These are phyloP conservation scores for Hyposmocoma kahamanoa DNA, from an alignment of 1,140 invertebrate genomes.

Conservation along the genomic window DNA sequence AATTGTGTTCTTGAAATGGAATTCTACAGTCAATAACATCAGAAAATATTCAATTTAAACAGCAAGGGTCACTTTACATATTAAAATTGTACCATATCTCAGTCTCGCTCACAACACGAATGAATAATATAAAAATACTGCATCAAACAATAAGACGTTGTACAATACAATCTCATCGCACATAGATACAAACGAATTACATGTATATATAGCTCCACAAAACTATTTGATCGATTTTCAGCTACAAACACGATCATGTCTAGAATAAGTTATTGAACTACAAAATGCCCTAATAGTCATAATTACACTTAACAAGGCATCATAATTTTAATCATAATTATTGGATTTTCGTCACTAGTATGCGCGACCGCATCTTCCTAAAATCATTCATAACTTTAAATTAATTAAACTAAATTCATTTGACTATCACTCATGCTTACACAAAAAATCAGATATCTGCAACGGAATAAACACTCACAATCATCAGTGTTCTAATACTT, in stretches of 20 bases:
- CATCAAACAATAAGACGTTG: slow-evolving; percentile 47
- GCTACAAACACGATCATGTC: slow-evolving; percentile 56
- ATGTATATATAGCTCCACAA: slow-evolving; percentile 39
- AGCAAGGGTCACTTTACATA: slow-evolving; percentile 44
- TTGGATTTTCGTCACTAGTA: slow-evolving; percentile 74
- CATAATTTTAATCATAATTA: slow-evolving; percentile 65
- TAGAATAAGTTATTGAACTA: slow-evolving; percentile 67
- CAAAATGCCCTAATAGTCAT: slow-evolving; percentile 68
- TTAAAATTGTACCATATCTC: slow-evolving; percentile 63
- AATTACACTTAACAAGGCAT: slow-evolving; percentile 67
- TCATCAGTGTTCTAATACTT: slow-evolving; percentile 70
- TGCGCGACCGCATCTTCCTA: slow-evolving; percentile 74
- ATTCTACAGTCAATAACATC: slow-evolving; percentile 38
- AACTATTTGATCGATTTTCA: slow-evolving; percentile 64
- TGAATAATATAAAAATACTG: slow-evolving; percentile 68
- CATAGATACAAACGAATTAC: slow-evolving; percentile 20
- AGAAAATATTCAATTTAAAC: slow-evolving; percentile 41
- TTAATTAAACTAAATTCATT: slow-evolving; percentile 71
- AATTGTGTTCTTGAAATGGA: slow-evolving; percentile 14
- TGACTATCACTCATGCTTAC: slow-evolving; percentile 67
- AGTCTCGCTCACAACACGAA: slow-evolving; percentile 66
- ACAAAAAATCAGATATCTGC: slow-evolving; percentile 53
- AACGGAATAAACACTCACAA: slow-evolving; percentile 57
- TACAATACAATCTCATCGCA: slow-evolving; percentile 28
- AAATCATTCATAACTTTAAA: slow-evolving; percentile 69